Percentiles rank a stretch among this genome's conserved stretches.
Evolutionary conservation across 2,797 vertebrate genomes (phyloP).

Genomic region (Delichon dasypus): DNA sequence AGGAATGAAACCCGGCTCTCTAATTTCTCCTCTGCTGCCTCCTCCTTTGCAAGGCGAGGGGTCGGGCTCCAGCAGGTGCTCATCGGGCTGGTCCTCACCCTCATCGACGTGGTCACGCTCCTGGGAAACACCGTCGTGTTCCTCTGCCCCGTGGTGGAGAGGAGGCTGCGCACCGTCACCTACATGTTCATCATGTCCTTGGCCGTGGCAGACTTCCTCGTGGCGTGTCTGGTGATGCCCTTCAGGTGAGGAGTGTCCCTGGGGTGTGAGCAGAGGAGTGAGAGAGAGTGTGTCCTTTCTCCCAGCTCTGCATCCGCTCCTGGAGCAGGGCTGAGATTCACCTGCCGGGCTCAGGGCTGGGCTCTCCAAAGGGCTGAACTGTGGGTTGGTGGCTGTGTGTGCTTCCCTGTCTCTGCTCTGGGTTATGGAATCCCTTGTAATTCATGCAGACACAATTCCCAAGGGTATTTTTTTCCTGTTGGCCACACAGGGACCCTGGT

Average conservation of each 20-base stretch:
- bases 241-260: conserved; percentile 68
- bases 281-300: too few species aligned
- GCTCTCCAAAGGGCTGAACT: background rate
- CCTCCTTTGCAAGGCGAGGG: conserved; percentile 24
- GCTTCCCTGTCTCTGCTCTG: too few species aligned
- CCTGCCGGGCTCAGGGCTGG: background rate
- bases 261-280: background rate
- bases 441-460: background rate
- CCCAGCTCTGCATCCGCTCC: rapidly evolving
- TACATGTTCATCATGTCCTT: conserved; percentile 79
- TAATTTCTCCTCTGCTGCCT: conserved; percentile 55
- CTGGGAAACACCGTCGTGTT: conserved; percentile 72
- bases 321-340: background rate
- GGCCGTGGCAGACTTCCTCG: conserved; percentile 72
- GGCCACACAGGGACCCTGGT: background rate
- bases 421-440: rapidly evolving
- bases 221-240: conserved; percentile 76
- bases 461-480: background rate
- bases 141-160: conserved; percentile 72
- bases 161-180: conserved; percentile 70
- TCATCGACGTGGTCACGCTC: conserved; percentile 71
- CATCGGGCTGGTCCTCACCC: conserved; percentile 57
- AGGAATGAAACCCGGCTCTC: conserved; percentile 46
- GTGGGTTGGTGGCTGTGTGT: rapidly evolving
- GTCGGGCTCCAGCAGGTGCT: conserved; percentile 57